Base-by-base conservation (phyloP, 2,113 vertebrate genomes). In the Tychaedon coryphoeus region DNA sequence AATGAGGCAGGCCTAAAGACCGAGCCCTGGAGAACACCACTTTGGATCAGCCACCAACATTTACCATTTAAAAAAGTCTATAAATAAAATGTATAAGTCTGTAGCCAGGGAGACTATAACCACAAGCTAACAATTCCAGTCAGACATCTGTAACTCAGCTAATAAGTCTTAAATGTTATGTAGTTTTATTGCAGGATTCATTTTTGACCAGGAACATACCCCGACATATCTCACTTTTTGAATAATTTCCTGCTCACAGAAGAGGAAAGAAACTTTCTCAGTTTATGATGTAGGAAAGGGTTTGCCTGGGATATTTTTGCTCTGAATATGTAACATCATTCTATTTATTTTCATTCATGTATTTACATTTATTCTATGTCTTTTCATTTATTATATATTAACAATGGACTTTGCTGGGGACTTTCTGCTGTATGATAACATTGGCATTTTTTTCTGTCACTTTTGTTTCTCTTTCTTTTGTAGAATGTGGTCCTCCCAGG, bases 81-180 rank as follows among this genome's bases (percentile, higher is more conserved):
- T 36, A 71, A 57, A 67, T 78, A 72, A 31, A 74, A 94, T 57
- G 4, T 14, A 45, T 24, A 45, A 43, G 64, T 40, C 13, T 36
- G 31, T 64, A 56, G 12, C 17, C 10, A 60, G 31, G 16, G 51
- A 76, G 66, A 66, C 9, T 33, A 16, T n/a, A 71, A 70, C 47
- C 58, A 58, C 56, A 92, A 10, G 4, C 42, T 57, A 62, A n/a
- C 24, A 64, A 71, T 54, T 94, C 69, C 31, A 23, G 73, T 86
- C 57, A 92, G n/a, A 87, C 65, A 77, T 61, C 58, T 78, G 36
- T 78, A 94, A 79, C 34, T 90, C 77, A 88, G 40, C 4, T 65
- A 93, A 82, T 77, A 90, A 92, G 33, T 12, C 26, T 79, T 73
- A 62, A 51, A 89, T 58, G 1, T 12, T 60, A 23, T n/a, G 33